Evolutionary conservation across 2,113 vertebrate species (phyloP), one percentile per base, ranked within the genome.

Genomic region (Myotis davidii): DNA sequence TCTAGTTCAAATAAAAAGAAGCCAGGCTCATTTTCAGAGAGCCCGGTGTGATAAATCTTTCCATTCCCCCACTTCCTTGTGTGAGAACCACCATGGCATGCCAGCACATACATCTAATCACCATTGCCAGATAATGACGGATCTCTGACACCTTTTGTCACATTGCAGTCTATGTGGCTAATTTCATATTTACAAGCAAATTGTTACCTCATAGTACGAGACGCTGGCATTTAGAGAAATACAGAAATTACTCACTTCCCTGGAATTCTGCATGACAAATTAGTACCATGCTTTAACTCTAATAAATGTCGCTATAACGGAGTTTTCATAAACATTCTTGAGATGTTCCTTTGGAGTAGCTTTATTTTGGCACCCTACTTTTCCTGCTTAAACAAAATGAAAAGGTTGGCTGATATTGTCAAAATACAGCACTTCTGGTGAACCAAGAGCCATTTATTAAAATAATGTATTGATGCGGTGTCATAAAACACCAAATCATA

Each of bases 231-330:
- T 98, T 97, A 96, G 94, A 97, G 96, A 98, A 98, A 97, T 72
- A 96, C 45, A 97, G 96, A 98, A 98, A 98, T 98, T 98, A 98
- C 96, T 98, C 98, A 98, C 97, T 97, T 97, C 97, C 94, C 89
- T 98, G 98, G 97, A 98, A 98, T 98, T 98, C 95, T 98, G 93
- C 97, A 98, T 98, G 98, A 98, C 97, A 98, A 98, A 98, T 98
- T 97, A 98, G 96, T 94, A 86, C 94, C 97, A 82, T 65, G 85
- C 91, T 98, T 98, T 85, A 23, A 91, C 95, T 97, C 96, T 98
- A 98, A 98, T 98, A 98, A 98, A 98, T 98, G 97, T 97, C 98
- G 95, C 97, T 97, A 88, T 87, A 98, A 95, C 93, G 88, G 93
- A 96, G 97, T 98, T 97, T 98, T 98, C 97, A 97, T 98, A 98